phyloP scores from a whole-genome alignment of 2,797 vertebrate species.

The Rhinatrema bivittatum region DNA sequence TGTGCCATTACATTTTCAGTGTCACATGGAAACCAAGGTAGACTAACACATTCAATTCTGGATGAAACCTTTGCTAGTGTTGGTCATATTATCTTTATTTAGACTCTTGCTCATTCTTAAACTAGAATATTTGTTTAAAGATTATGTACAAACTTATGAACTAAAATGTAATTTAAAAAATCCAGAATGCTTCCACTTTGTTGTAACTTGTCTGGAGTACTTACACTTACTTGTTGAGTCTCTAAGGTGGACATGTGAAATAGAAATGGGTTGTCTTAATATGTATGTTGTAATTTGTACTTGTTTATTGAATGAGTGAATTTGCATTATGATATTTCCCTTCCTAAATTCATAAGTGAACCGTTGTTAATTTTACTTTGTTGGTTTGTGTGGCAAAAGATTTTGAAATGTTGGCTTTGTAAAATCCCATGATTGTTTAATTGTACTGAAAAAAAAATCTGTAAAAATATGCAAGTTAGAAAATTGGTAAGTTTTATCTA shows the following conservation, averaged over 20 bases:
- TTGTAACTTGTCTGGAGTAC: constrained; percentile 70
- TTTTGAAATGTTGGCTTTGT: constrained; percentile 30
- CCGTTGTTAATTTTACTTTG: constrained; percentile 60
- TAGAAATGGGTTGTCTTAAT: constrained; percentile 47
- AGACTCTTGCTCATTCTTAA: constrained; percentile 63
- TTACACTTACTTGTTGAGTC: constrained; percentile 53
- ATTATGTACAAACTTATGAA: constrained; percentile 80
- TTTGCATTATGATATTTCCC: constrained; percentile 61
- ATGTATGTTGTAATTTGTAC: constrained; percentile 66
- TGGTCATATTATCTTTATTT: constrained; percentile 58
- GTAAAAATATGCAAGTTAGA: constrained; percentile 45
- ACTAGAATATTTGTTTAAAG: constrained; percentile 69
- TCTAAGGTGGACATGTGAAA: constrained; percentile 61
- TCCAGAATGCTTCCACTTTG: constrained; percentile 80
- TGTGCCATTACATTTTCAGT: constrained; percentile 59
- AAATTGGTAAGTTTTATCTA: constrained; percentile 33
- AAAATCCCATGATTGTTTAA: constrained; percentile 46
- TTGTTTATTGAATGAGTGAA: constrained; percentile 63
- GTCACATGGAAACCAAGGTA: constrained; percentile 69
- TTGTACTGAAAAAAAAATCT: constrained; percentile 35
- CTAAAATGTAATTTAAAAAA: constrained; percentile 71
- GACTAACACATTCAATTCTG: constrained; percentile 57
- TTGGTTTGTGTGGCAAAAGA: constrained; percentile 35
- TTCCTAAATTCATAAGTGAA: constrained; percentile 64
- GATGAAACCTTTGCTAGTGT: constrained; percentile 61